phyloP scores from a whole-genome alignment of 2,888 invertebrate genomes.

The Scaptomyza reducta region DNA sequence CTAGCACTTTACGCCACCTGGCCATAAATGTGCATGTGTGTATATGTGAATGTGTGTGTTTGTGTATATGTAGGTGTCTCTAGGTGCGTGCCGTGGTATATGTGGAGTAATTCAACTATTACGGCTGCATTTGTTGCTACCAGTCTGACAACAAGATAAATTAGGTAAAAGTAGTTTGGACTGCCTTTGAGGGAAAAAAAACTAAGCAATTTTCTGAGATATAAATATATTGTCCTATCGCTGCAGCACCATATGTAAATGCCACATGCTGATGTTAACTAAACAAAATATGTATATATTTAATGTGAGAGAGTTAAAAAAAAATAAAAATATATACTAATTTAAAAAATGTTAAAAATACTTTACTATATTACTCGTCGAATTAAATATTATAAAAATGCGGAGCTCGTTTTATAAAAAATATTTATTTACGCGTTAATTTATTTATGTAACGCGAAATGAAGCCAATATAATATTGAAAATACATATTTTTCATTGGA shows the following conservation, averaged over 20 bases:
- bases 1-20: conserved; percentile 52
- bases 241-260: not conserved
- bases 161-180: conserved; percentile 61
- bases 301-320: not conserved
- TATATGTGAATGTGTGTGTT: not conserved
- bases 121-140: conserved; percentile 72
- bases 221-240: not conserved
- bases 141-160: conserved; percentile 76
- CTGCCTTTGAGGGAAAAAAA: too few species aligned
- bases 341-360: too few species aligned
- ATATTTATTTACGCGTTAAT: too few species aligned
- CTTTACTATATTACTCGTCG: too few species aligned
- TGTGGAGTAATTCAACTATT: conserved; percentile 51
- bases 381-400: too few species aligned
- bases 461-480: too few species aligned
- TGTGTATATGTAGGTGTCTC: conserved; percentile 6
- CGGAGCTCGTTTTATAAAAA: too few species aligned
- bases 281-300: not conserved
- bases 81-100: conserved; percentile 16
- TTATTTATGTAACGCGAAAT: too few species aligned
- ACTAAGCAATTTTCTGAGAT: conserved; percentile 2
- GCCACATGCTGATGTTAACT: not conserved
- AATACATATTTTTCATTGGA: too few species aligned
- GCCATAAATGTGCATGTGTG: not conserved
- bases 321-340: too few species aligned